Evolutionary conservation across 2,113 vertebrate species (phyloP), one percentile per base, ranked within the genome.

Genomic region (Pantherophis guttatus): DNA sequence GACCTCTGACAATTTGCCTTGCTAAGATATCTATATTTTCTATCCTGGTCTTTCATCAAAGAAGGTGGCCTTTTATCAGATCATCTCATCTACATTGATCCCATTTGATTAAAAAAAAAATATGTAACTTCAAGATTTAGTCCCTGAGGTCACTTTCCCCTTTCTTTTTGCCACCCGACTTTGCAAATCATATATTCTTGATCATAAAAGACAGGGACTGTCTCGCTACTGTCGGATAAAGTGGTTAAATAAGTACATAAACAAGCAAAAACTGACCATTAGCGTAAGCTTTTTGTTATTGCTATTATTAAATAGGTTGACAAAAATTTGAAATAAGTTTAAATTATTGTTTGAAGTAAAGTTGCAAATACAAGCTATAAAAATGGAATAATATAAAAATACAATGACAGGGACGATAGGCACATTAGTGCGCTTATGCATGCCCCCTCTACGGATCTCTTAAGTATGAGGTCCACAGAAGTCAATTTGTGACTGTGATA

Each of bases 191-290:
- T 81, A 75, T 39, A 3, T 39, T 81, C 21, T 39, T 81, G 2
- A 81, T 21, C 70, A 75, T 33, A 39, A 75, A 75, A 75, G 13
- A 75, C 15, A 75, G 70, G 19, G 15, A 75, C 1, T 0, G 2
- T 81, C 70, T 81, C 39, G 33, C 15, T 17, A 9, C 17, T 75
- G 70, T 39, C 7, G 5, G n/a, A 75, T 75, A 75, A n/a, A 5
- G 15, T 70, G 65, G 7, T 39, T 39, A 39, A 39, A 39, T 39
- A 3, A 19, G 86, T 93, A 59, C 29, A 96, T 87, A 91, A 95
- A 59, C 96, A 85, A 96, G 95, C 92, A 97, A 95, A 92, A 92
- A 24, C 53, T 93, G 55, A 92, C 94, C 12, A 39, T 89, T 89
- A n/a, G 29, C 17, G 2, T 21, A 75, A 17, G 15, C 6, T 81